phyloP scores from a whole-genome alignment of 2,113 vertebrate genomes.

The Plotosus lineatus region DNA sequence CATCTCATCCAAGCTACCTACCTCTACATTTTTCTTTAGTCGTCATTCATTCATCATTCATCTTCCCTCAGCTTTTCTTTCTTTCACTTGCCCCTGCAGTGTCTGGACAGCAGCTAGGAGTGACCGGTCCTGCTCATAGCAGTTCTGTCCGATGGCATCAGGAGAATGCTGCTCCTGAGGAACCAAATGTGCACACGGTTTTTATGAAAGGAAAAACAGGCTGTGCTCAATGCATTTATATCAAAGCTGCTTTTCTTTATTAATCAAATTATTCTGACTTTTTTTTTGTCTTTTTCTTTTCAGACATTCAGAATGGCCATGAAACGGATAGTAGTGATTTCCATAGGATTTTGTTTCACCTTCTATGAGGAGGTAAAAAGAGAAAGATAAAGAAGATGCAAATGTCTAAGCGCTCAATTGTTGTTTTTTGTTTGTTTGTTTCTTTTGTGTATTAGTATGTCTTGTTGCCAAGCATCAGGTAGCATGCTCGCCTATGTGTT shows the following conservation, averaged over 20 bases:
- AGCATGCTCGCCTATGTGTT: constrained; percentile 78
- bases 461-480: constrained; percentile 72
- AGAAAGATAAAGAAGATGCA: constrained; percentile 68
- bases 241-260: constrained; percentile 91
- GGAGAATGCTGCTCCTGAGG: constrained; percentile 58
- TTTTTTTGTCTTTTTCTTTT: constrained; percentile 52
- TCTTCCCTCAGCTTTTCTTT: background rate
- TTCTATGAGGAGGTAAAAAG: constrained; percentile 55
- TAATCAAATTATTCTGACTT: constrained; percentile 72
- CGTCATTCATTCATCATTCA: constrained; percentile 44
- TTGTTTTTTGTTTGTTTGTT: constrained; percentile 25
- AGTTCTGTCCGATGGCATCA: constrained; percentile 70
- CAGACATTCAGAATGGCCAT: constrained; percentile 68
- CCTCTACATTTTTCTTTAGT: constrained; percentile 33
- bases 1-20: constrained; percentile 47
- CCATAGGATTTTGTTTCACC: constrained; percentile 56
- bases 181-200: constrained; percentile 58
- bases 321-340: constrained; percentile 62
- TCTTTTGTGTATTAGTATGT: constrained; percentile 70
- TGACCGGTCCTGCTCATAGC: constrained; percentile 72
- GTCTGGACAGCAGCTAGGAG: constrained; percentile 58
- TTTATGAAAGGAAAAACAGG: constrained; percentile 79
- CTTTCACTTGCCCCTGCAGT: constrained; percentile 48
- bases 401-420: constrained; percentile 67
- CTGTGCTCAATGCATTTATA: constrained; percentile 91